Percentiles rank a stretch among this genome's conserved stretches.
Evolutionary conservation across 2,888 invertebrate genomes (phyloP).

Genomic region (Caenorhabditis zanzibari): DNA sequence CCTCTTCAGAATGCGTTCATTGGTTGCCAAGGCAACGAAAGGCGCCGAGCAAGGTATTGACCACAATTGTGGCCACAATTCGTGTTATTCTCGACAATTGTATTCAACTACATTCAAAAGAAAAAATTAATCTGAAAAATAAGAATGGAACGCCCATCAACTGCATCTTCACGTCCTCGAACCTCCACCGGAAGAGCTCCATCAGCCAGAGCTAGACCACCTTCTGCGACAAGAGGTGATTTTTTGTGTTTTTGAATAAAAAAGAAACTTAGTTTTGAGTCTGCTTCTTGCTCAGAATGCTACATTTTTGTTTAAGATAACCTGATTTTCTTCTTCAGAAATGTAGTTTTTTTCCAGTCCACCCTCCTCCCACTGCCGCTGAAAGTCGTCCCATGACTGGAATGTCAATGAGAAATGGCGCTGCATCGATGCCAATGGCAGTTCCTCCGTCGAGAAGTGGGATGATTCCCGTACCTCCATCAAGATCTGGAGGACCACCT

Average conservation of each 20-base stretch:
- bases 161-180: slow-evolving; percentile 73
- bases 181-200: slow-evolving; percentile 72
- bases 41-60: background rate
- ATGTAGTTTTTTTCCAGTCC: background rate
- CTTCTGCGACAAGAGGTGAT: slow-evolving; percentile 54
- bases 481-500: slow-evolving; percentile 41
- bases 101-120: slow-evolving; percentile 16
- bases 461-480: slow-evolving; percentile 38
- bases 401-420: slow-evolving; percentile 34
- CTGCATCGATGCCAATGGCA: slow-evolving; percentile 7
- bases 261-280: too few relatives aligned
- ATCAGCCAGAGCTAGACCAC: slow-evolving; percentile 58
- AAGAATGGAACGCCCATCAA: slow-evolving; percentile 75
- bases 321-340: background rate
- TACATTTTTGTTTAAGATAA: background rate
- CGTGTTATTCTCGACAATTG: slow-evolving; percentile 20
- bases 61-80: slow-evolving; percentile 1
- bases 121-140: slow-evolving; percentile 28
- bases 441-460: slow-evolving; percentile 49
- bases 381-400: slow-evolving; percentile 19
- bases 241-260: background rate
- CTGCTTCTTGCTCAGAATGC: background rate
- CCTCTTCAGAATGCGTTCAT: background rate
- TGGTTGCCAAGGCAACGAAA: slow-evolving; percentile 47
- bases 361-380: background rate